Percentiles rank a stretch among this genome's conserved stretches.
phyloP scores from a whole-genome alignment of 2,888 invertebrate genomes.

The Melangyna quadrimaculata region DNA sequence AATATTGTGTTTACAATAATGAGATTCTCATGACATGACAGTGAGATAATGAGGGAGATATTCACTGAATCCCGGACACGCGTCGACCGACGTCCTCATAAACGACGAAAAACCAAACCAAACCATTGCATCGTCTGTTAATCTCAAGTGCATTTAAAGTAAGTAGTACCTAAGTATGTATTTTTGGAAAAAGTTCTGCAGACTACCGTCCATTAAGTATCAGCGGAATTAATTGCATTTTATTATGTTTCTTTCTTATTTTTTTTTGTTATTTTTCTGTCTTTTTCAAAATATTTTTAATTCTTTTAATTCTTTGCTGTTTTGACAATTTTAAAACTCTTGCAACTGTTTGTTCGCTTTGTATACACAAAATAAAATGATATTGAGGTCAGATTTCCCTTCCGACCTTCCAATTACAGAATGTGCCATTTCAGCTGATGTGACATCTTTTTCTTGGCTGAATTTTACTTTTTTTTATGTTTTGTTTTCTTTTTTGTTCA shows the following conservation, averaged over 20 bases:
- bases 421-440: constrained; percentile 56
- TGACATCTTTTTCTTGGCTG: constrained; percentile 50
- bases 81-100: constrained; percentile 44
- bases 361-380: neutral
- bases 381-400: constrained; percentile 51
- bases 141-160: constrained; percentile 40
- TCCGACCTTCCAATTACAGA: constrained; percentile 29
- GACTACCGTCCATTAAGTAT: neutral
- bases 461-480: neutral
- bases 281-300: neutral
- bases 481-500: neutral
- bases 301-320: constrained; percentile 23
- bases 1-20: neutral
- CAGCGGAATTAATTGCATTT: neutral
- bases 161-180: no score
- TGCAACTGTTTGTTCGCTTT: constrained; percentile 26
- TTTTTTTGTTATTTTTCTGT: neutral
- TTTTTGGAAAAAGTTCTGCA: neutral
- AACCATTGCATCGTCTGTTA: neutral
- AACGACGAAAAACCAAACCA: constrained; percentile 14
- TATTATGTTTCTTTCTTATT: constrained; percentile 1
- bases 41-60: constrained; percentile 25
- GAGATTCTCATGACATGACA: constrained; percentile 27
- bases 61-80: neutral
- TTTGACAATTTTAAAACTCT: constrained; percentile 37